Conservation (phyloP, 1,140 invertebrate species). For the Bombus difficillimus region DNA sequence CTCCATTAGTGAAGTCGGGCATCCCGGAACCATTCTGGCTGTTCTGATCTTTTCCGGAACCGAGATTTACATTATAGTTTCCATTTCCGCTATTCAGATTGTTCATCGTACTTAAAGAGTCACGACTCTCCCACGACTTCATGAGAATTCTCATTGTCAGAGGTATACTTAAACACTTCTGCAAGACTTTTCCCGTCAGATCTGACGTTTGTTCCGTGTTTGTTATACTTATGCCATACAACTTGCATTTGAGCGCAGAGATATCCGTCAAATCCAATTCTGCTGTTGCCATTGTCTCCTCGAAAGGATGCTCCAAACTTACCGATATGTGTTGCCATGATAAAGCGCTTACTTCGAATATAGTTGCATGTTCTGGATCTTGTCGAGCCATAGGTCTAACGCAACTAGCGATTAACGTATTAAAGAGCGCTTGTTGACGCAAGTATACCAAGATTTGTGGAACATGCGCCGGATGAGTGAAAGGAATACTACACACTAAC, state of each 20-base stretch:
- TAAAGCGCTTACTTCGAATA: conserved; percentile 95
- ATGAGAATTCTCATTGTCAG: conserved; percentile 88
- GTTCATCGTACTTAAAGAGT: conserved; percentile 67
- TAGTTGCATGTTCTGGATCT: conserved; percentile 91
- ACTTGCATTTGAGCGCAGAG: conserved; percentile 87
- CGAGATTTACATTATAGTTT: conserved; percentile 78
- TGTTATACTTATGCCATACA: conserved; percentile 84
- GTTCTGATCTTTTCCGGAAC: conserved; percentile 74
- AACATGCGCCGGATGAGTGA: conserved; percentile 97
- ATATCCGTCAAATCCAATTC: conserved; percentile 94
- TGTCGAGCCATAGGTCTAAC: conserved; percentile 87
- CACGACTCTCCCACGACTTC: conserved; percentile 83
- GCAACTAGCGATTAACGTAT: conserved; percentile 93
- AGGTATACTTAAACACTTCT: conserved; percentile 95
- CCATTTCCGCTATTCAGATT: conserved; percentile 78
- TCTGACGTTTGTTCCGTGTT: conserved; percentile 87
- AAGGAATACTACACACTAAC: conserved; percentile 92
- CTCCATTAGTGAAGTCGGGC: conserved; percentile 82
- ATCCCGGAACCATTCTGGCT: conserved; percentile 77
- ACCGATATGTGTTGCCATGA: conserved; percentile 95
- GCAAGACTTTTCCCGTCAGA: conserved; percentile 92
- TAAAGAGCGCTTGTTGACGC: conserved; percentile 95
- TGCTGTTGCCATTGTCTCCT: conserved; percentile 95
- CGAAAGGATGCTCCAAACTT: conserved; percentile 95
- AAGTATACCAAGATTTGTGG: conserved; percentile 92